phyloP scores from a whole-genome alignment of 2,888 invertebrate genomes.

The Rhimphoctona megacephalus region DNA sequence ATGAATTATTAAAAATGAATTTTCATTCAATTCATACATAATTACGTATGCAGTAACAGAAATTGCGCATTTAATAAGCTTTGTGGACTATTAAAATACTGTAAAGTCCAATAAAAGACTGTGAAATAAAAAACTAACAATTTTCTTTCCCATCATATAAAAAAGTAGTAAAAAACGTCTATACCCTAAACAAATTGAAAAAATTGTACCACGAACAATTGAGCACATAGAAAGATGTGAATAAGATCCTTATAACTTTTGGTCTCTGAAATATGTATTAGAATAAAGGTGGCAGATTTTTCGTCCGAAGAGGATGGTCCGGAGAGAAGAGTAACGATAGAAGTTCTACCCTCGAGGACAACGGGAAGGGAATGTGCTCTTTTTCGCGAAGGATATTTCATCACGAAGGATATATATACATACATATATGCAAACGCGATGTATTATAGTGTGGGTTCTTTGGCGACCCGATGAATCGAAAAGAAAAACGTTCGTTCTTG shows the following conservation, averaged over 20 bases:
- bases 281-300: slow-evolving; percentile 34
- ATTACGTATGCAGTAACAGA: no score
- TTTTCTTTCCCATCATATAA: no score
- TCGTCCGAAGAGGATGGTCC: slow-evolving; percentile 40
- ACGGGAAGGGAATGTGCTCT: slow-evolving; percentile 41
- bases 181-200: no score
- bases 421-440: slow-evolving; percentile 74
- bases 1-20: no score
- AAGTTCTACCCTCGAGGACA: slow-evolving; percentile 51
- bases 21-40: no score
- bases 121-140: no score
- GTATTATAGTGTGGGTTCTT: slow-evolving; percentile 69
- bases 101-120: no score
- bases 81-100: no score
- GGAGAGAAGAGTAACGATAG: slow-evolving; percentile 13
- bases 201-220: no score
- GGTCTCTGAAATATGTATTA: neutral
- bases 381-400: slow-evolving; percentile 75
- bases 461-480: slow-evolving; percentile 70
- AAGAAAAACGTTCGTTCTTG: slow-evolving; percentile 71
- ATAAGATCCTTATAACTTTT: neutral
- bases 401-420: slow-evolving; percentile 70
- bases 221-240: no score
- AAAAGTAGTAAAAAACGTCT: no score
- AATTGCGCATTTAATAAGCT: no score